These are phyloP conservation scores for Aeoliscus strigatus DNA, from an alignment of 2,797 vertebrate genomes.

Conservation along the genomic window DNA sequence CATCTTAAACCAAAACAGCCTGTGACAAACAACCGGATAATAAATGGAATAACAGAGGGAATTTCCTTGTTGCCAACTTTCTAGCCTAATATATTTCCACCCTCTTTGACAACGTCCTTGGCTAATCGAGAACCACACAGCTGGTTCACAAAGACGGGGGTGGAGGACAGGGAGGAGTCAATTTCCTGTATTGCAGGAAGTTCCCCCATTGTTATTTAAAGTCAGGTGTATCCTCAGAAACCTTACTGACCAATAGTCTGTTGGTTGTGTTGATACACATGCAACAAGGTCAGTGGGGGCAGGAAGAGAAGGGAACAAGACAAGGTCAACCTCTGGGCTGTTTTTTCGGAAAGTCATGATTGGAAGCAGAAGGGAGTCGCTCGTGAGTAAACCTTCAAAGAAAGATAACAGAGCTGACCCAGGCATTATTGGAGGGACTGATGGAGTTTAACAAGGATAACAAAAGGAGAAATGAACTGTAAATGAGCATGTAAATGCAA, in stretches of 20 bases:
- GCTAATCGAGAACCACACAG: slow-evolving; percentile 28
- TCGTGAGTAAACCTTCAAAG: slow-evolving; percentile 5
- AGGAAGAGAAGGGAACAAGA: slow-evolving; percentile 16
- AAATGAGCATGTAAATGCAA: slow-evolving; percentile 9
- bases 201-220: slow-evolving; percentile 77
- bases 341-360: neutral
- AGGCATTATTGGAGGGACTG: slow-evolving; percentile 4
- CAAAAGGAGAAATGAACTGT: slow-evolving; percentile 3
- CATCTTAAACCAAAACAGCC: no score
- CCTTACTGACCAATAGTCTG: slow-evolving; percentile 8
- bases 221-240: slow-evolving; percentile 86
- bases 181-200: slow-evolving; percentile 82
- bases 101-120: slow-evolving; percentile 68
- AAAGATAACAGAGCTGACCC: slow-evolving; percentile 18
- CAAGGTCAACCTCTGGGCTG: neutral
- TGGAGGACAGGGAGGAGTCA: slow-evolving; percentile 55
- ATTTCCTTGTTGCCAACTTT: no score
- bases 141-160: slow-evolving; percentile 38
- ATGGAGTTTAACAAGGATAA: neutral
- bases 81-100: slow-evolving; percentile 30
- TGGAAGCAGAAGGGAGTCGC: slow-evolving; percentile 5
- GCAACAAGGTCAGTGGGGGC: slow-evolving; percentile 6
- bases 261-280: slow-evolving; percentile 12
- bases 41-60: no score
- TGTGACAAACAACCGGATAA: no score